Evolutionary conservation across 2,113 vertebrate genomes (phyloP).

Genomic region (Mobula birostris): DNA sequence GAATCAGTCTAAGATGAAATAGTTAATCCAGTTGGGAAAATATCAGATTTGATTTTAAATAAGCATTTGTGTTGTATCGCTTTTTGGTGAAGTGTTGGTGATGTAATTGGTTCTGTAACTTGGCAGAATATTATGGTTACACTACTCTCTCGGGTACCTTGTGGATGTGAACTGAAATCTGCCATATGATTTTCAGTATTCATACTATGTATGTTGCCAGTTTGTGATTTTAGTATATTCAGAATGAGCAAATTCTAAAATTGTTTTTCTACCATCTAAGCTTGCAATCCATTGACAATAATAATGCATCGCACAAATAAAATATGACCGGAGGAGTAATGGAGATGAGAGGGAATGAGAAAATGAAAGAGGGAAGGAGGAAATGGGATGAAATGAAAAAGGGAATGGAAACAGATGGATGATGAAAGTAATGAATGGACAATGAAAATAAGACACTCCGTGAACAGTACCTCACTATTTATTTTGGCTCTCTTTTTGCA

Average conservation of each 20-base stretch:
- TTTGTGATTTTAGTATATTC: not conserved
- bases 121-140: not conserved
- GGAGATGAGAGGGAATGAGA: not conserved
- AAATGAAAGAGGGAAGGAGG: not conserved
- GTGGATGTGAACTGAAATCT: constrained; percentile 1
- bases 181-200: not conserved
- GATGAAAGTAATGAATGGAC: no score
- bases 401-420: not conserved
- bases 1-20: not conserved
- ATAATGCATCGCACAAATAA: no score
- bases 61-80: not conserved
- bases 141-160: not conserved
- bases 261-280: not conserved
- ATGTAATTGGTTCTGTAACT: constrained; percentile 8
- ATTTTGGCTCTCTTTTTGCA: no score
- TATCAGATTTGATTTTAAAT: not conserved
- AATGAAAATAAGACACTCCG: no score
- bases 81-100: not conserved
- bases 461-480: no score
- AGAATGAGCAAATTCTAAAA: not conserved
- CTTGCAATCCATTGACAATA: not conserved
- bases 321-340: not conserved
- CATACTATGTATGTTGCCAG: not conserved
- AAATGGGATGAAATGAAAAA: no score
- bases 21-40: not conserved